These are phyloP conservation scores for Lagopus leucura DNA, from an alignment of 2,113 vertebrate genomes.

Conservation along the genomic window DNA sequence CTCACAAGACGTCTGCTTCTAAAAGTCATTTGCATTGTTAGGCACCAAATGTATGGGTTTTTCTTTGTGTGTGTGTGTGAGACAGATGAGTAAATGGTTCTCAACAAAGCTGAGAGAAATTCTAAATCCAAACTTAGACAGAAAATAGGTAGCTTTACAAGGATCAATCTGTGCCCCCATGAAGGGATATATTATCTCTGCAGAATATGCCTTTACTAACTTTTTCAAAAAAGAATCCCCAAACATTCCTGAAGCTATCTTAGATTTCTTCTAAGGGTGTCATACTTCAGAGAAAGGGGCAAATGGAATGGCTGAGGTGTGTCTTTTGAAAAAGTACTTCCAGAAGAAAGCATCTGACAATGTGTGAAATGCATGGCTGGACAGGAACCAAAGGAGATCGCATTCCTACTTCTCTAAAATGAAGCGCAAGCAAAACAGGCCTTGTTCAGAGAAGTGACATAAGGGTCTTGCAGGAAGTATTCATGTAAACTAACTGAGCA, in stretches of 20 bases:
- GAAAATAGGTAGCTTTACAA: background rate
- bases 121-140: background rate
- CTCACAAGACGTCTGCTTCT: background rate
- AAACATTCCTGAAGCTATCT: background rate
- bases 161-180: background rate
- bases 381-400: background rate
- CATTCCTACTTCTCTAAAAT: background rate
- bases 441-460: background rate
- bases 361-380: background rate
- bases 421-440: background rate
- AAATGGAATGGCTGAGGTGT: background rate
- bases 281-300: background rate
- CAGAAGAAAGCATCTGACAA: background rate
- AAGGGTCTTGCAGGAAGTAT: background rate
- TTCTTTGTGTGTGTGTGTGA: background rate
- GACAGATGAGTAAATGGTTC: background rate
- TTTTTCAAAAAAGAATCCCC: background rate
- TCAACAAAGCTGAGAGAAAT: background rate
- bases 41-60: background rate
- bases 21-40: slow-evolving; percentile 10
- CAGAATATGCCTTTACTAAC: background rate
- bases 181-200: background rate
- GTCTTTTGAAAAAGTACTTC: background rate
- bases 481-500: background rate
- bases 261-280: background rate